Evolutionary conservation across 2,888 invertebrate genomes (phyloP).

Genomic region (Syritta pipiens): DNA sequence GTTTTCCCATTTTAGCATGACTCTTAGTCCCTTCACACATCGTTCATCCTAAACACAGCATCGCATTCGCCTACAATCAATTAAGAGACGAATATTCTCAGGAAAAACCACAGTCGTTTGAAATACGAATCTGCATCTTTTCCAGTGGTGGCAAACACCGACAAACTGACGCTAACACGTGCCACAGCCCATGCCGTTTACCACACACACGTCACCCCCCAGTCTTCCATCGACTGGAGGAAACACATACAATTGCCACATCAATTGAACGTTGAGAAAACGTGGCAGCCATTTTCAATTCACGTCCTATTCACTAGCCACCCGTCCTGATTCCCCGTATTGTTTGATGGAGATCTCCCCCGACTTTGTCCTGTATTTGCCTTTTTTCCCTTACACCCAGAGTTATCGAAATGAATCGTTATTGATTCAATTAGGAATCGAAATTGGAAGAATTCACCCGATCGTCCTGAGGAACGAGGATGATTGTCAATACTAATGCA

Average conservation of each 20-base stretch:
- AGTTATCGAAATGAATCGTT: constrained; percentile 66
- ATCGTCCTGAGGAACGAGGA: constrained; percentile 12
- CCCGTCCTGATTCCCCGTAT: constrained; percentile 12
- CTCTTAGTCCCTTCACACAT: no score
- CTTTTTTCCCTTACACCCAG: not conserved
- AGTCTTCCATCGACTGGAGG: no score
- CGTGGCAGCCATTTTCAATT: constrained; percentile 57
- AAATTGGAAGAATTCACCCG: constrained; percentile 63
- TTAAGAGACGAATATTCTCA: no score
- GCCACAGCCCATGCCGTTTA: constrained; percentile 14
- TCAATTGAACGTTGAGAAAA: constrained; percentile 40
- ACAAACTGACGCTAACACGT: constrained; percentile 26
- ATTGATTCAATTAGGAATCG: constrained; percentile 64
- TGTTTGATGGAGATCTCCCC: constrained; percentile 22
- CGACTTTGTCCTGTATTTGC: constrained; percentile 14
- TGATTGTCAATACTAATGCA: constrained; percentile 59
- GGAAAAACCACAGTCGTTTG: no score
- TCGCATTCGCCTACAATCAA: no score
- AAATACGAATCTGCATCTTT: no score
- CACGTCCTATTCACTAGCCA: constrained; percentile 39
- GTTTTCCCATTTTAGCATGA: no score
- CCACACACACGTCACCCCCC: no score
- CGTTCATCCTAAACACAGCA: no score
- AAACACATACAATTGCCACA: constrained; percentile 34
- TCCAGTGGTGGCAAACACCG: not conserved